Evolutionary conservation across 2,888 invertebrate genomes (phyloP).

Genomic region (Nemotelus pantherinus): DNA sequence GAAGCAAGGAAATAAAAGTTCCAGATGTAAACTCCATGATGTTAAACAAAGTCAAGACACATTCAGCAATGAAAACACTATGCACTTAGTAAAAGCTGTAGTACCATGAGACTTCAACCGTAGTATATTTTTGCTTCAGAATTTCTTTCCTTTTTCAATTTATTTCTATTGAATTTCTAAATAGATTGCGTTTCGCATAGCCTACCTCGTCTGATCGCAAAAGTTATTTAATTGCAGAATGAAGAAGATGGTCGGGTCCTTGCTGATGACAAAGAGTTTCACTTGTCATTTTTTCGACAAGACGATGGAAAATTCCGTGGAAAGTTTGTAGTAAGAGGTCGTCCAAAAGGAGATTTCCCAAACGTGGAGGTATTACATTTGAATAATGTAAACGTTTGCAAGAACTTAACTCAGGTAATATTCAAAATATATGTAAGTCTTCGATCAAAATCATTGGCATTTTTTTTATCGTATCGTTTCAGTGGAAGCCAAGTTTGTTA

Average conservation of each 20-base stretch:
- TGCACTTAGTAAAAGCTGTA: too few species aligned
- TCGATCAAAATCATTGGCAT: background rate
- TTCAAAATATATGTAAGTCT: background rate
- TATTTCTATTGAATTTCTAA: too few species aligned
- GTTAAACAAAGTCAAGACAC: too few species aligned
- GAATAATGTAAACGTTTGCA: conserved; percentile 47
- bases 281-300: conserved; percentile 39
- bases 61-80: too few species aligned
- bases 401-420: conserved; percentile 31
- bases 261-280: conserved; percentile 27
- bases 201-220: too few species aligned
- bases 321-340: conserved; percentile 44
- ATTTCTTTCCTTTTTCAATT: too few species aligned
- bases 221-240: conserved; percentile 10
- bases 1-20: too few species aligned
- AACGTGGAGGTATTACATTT: conserved; percentile 37
- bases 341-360: conserved; percentile 47
- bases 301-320: conserved; percentile 9
- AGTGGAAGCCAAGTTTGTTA: conserved; percentile 36
- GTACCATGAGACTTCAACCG: too few species aligned
- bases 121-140: too few species aligned
- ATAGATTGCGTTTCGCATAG: too few species aligned
- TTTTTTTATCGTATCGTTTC: background rate
- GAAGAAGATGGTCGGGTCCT: conserved; percentile 22
- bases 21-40: too few species aligned